Base-by-base conservation (phyloP, 2,888 invertebrate genomes). In the Xestia xanthographa region DNA sequence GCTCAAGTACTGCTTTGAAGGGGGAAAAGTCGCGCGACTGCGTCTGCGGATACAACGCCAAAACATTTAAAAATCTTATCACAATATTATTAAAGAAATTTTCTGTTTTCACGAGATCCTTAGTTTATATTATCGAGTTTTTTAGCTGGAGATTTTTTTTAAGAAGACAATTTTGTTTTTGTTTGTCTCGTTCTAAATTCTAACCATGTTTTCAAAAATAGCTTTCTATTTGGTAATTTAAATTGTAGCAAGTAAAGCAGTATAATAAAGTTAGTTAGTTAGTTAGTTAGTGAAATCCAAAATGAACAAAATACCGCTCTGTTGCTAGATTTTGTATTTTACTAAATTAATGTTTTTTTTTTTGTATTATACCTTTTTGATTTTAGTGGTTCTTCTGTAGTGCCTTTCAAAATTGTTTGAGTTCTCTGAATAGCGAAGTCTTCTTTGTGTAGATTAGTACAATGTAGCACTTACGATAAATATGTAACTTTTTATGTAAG, bases 61-160 rank as follows among this genome's bases (percentile, higher is more conserved):
- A 17, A 48, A 48, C 17, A 72, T 72, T 69, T 50, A 63, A 78
- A 72, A 69, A 29, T 63, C 20, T 72, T 77, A 66, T 66, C 45
- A 62, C 56, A 43, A 48, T 81, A 53, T 72, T 6, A 77, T 71
- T 65, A 48, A 56, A 43, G 48, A 29, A n/a, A 38, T 43, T 65
- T 65, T 65, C 17, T 11, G 17, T 43, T 43, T 43, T n/a, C 17
- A 4, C 14, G 17, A 41, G 26, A 43, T 26, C n/a, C 5, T 38
- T 38, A 6, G 6, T 56, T 14, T 14, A 12, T 12, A 26, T 14
- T 1, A 2, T 3, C 0, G 12, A 41, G 14, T 8, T 41, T n/a
- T 41, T n/a, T 14, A 9, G n/a, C 12, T 1, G 2, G 6, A n/a
- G 22, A 17, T 50, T 22, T 50, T 50, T 14, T 50, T 50, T 1